Evolutionary conservation across 2,113 vertebrate genomes (phyloP).

Genomic region (Microtus pennsylvanicus): DNA sequence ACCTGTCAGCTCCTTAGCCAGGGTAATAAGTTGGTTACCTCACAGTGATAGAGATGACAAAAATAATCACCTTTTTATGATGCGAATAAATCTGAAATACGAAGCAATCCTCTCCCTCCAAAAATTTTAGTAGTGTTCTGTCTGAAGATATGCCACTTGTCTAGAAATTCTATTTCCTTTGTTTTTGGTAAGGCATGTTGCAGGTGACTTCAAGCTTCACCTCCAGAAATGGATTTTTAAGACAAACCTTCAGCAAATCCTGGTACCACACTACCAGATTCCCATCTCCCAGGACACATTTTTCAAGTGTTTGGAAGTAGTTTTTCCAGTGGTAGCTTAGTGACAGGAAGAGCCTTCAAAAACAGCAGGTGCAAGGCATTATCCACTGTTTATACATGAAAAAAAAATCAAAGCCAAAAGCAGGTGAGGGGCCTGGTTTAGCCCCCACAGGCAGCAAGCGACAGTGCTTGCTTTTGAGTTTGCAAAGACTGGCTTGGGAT

Average conservation of each 20-base stretch:
- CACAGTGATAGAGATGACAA: not conserved
- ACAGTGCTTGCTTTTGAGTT: not conserved
- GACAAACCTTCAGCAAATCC: not conserved
- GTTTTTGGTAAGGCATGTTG: not conserved
- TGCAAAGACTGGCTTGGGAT: not conserved
- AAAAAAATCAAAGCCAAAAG: not conserved
- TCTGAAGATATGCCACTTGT: not conserved
- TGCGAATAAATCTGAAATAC: not conserved
- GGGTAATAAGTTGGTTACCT: not conserved
- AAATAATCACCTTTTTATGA: not conserved
- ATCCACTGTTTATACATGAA: not conserved
- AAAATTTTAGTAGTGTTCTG: not conserved
- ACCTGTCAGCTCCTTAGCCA: not conserved
- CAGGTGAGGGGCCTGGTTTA: not conserved
- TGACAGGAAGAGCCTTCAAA: not conserved
- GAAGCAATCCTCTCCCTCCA: not conserved
- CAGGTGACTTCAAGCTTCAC: not conserved
- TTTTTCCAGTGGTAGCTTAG: not conserved
- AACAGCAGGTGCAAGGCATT: not conserved
- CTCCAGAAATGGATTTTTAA: not conserved
- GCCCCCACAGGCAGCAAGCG: not conserved
- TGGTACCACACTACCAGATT: not conserved
- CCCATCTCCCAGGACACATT: not conserved
- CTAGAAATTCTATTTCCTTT: not conserved
- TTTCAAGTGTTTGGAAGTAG: not conserved